Percentiles rank a stretch among this genome's conserved stretches.
These are phyloP conservation scores for Scolopax mira DNA, from an alignment of 2,113 vertebrate genomes.

Conservation along the genomic window DNA sequence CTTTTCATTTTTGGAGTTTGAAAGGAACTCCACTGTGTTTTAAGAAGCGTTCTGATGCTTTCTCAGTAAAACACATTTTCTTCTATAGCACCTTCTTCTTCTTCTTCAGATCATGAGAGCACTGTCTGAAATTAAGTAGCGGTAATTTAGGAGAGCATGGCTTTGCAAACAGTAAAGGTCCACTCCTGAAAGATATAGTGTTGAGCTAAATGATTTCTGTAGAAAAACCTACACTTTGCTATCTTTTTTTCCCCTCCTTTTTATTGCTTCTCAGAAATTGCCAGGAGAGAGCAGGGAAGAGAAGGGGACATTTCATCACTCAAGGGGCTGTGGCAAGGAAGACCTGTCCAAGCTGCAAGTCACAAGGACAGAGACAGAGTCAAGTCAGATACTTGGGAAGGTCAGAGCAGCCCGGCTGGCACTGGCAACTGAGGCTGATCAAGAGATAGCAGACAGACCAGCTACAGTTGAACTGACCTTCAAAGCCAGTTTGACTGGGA, in stretches of 20 bases:
- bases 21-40: background rate
- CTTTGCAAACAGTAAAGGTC: conserved; percentile 1
- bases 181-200: background rate
- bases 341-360: background rate
- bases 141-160: background rate
- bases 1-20: background rate
- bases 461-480: background rate
- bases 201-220: background rate
- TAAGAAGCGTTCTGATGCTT: background rate
- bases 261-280: conserved; percentile 20
- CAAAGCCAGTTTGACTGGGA: background rate
- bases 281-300: background rate
- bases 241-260: background rate
- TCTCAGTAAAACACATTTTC: background rate
- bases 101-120: background rate
- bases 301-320: background rate
- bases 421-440: background rate
- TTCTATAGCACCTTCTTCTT: background rate
- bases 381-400: background rate
- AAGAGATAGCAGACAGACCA: background rate
- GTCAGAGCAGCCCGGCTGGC: background rate
- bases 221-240: background rate
- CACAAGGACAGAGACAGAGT: background rate
- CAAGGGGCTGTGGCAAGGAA: background rate
- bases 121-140: background rate